Evolutionary conservation across 2,888 invertebrate species (phyloP).

Genomic region (Cheilosia pagana): DNA sequence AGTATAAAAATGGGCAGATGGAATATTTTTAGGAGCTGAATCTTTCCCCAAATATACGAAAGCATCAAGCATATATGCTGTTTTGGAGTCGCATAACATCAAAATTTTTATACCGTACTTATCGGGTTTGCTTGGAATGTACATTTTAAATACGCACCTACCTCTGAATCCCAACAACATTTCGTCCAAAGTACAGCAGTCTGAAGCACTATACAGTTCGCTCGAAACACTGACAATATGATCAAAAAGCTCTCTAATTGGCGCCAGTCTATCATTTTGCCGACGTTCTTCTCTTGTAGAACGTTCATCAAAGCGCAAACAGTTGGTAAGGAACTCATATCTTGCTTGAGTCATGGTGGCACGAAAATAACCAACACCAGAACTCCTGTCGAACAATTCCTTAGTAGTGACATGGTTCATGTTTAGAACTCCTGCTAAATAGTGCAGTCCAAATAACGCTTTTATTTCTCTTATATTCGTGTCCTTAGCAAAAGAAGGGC

Average conservation of each 20-base stretch:
- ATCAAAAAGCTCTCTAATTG: no score
- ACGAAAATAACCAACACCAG: neutral
- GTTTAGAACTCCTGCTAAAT: neutral
- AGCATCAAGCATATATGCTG: constrained; percentile 4
- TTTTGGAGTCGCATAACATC: neutral
- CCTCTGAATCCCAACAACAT: no score
- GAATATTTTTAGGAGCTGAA: neutral
- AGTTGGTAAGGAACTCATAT: constrained; percentile 20
- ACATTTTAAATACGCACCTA: no score
- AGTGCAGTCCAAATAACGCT: no score
- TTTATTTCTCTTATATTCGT: no score
- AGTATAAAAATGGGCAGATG: constrained; percentile 13
- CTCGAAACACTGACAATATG: no score
- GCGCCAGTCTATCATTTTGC: neutral
- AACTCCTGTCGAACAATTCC: constrained; percentile 1
- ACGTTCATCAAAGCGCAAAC: constrained; percentile 9
- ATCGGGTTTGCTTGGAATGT: constrained; percentile 3
- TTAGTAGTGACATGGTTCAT: neutral
- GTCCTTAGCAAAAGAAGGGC: no score
- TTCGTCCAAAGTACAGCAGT: no score
- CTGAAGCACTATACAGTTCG: no score
- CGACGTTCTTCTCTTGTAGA: constrained; percentile 7
- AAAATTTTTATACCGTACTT: constrained; percentile 14
- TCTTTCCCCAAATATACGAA: constrained; percentile 9
- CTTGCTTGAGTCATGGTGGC: constrained; percentile 2